A percentile compares a stretch with the other conserved stretches of the same genome.
Evolutionary conservation across 2,797 vertebrate genomes (phyloP).

Genomic region (Enteromius radiatus): DNA sequence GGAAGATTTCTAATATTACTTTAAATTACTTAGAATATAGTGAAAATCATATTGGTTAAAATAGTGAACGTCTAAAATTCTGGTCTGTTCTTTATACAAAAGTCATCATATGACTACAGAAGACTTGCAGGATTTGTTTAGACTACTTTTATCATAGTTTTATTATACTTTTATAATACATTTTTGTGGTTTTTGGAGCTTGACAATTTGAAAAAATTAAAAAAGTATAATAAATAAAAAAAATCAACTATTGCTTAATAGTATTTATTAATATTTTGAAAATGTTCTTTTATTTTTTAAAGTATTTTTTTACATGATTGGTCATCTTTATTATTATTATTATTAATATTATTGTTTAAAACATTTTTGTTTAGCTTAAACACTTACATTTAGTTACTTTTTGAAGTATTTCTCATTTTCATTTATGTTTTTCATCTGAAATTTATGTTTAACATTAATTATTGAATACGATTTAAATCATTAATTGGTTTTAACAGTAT

Average conservation of each 20-base stretch:
- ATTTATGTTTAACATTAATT: background rate
- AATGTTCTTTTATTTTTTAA: too few species aligned
- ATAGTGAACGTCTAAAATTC: background rate
- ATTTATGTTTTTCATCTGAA: background rate
- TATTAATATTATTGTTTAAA: too few species aligned
- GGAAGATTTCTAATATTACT: background rate
- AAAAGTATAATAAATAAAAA: background rate
- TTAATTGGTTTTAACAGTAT: too few species aligned
- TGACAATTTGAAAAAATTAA: background rate
- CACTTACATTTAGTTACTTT: background rate
- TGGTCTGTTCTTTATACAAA: background rate
- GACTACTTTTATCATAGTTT: background rate
- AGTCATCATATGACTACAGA: background rate
- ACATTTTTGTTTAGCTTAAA: background rate
- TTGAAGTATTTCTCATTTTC: background rate
- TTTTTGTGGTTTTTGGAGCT: background rate
- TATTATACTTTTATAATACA: background rate
- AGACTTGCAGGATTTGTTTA: background rate
- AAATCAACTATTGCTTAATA: too few species aligned
- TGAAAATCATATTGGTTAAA: background rate
- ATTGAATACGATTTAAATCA: background rate
- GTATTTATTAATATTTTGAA: too few species aligned
- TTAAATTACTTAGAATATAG: background rate
- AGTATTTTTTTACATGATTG: too few species aligned
- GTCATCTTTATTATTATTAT: too few species aligned